Conservation (phyloP, 2,113 vertebrate genomes). For the Oxyura jamaicensis region DNA sequence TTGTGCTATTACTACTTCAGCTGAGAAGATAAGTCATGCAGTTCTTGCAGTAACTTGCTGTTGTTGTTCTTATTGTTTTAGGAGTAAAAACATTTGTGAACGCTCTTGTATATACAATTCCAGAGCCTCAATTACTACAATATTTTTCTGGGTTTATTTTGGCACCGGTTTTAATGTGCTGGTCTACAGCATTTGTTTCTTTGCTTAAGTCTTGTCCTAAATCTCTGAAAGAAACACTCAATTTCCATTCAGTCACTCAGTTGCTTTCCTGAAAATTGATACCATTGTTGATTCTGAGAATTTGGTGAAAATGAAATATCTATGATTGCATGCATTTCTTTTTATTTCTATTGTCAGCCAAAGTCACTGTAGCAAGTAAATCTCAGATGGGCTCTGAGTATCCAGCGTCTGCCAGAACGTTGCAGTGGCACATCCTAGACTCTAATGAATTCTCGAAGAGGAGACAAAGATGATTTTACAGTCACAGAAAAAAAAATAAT, state of each 20-base stretch:
- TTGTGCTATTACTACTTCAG: not conserved
- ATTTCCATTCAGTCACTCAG: constrained; percentile 11
- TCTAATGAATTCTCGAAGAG: not conserved
- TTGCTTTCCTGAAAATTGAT: not conserved
- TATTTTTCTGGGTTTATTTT: constrained; percentile 36
- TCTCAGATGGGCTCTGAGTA: not conserved
- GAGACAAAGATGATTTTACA: not conserved
- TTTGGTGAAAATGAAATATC: not conserved
- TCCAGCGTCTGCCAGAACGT: not conserved
- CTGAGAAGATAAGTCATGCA: not conserved
- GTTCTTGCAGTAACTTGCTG: not conserved
- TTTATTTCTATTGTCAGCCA: not conserved
- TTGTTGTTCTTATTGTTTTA: not conserved
- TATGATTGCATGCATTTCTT: not conserved
- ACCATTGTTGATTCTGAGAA: not conserved
- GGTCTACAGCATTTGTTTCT: constrained; percentile 28
- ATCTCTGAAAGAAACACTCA: not conserved
- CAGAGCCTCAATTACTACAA: not conserved
- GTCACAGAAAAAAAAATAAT: not conserved
- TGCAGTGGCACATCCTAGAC: not conserved
- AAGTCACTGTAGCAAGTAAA: not conserved
- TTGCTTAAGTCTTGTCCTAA: constrained; percentile 22
- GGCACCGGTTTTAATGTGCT: not conserved
- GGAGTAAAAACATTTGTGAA: not conserved
- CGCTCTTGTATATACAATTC: not conserved